Evolutionary conservation across 2,113 vertebrate genomes (phyloP).

Genomic region (Leucopternis melanops): DNA sequence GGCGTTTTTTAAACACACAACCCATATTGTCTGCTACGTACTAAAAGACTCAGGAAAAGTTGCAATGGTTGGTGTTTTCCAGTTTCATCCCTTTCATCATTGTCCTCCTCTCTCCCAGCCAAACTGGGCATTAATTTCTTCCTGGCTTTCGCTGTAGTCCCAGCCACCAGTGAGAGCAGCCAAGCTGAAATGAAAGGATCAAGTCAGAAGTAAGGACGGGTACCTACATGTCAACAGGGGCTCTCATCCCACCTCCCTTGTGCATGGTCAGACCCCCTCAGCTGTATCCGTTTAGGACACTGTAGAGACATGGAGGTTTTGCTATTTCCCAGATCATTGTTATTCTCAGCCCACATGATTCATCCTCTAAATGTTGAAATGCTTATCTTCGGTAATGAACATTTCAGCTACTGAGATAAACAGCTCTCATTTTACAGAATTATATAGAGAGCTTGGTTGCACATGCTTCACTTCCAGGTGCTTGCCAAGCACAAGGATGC

Average conservation of each 20-base stretch:
- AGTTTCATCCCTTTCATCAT: background rate
- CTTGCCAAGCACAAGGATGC: conserved; percentile 23
- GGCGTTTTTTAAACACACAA: background rate
- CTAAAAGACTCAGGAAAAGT: background rate
- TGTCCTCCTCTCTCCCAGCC: background rate
- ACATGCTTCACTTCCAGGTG: background rate
- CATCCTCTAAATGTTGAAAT: conserved; percentile 9
- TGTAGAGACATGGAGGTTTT: background rate
- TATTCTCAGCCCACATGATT: background rate
- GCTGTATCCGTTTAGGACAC: background rate
- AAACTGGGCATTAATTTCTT: background rate
- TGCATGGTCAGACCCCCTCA: background rate
- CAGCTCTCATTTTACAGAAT: conserved; percentile 28
- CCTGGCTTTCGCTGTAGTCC: background rate
- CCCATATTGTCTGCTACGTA: background rate
- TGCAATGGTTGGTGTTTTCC: background rate
- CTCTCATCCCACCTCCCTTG: background rate
- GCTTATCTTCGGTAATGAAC: conserved; percentile 37
- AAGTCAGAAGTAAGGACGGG: background rate
- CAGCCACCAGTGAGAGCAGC: background rate
- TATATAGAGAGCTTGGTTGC: background rate
- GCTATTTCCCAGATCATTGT: background rate
- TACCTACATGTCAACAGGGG: background rate
- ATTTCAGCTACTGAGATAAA: conserved; percentile 45
- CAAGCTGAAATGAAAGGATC: background rate